Conservation (phyloP, 1,140 invertebrate species). For the Matsumurasca onukii region DNA sequence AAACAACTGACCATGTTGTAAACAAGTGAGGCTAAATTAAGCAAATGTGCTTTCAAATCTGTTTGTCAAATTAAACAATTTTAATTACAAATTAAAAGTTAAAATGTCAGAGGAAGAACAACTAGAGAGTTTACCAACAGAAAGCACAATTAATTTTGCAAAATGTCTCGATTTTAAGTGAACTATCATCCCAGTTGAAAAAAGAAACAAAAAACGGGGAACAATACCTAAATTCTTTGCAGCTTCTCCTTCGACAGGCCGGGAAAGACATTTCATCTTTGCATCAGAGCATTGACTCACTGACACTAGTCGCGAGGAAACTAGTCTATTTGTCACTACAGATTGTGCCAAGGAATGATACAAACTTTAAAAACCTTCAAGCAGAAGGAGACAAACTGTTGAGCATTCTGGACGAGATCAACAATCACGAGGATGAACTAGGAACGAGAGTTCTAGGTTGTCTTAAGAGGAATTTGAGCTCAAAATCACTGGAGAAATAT, state of each 20-base stretch:
- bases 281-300: not conserved
- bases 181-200: slow-evolving; percentile 8
- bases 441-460: not conserved
- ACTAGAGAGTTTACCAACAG: too few relatives aligned
- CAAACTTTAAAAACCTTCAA: slow-evolving; percentile 6
- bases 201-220: not conserved
- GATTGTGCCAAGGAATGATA: not conserved
- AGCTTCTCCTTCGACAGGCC: not conserved
- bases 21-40: too few relatives aligned
- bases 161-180: slow-evolving; percentile 9
- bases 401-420: not conserved
- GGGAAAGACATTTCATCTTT: not conserved
- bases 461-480: not conserved
- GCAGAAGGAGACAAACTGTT: not conserved
- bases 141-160: not conserved
- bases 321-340: slow-evolving; percentile 4
- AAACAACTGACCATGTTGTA: too few relatives aligned
- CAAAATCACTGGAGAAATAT: not conserved
- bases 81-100: too few relatives aligned
- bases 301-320: not conserved
- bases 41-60: too few relatives aligned
- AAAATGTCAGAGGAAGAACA: too few relatives aligned
- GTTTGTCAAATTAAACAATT: too few relatives aligned
- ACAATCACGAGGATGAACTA: slow-evolving; percentile 3
- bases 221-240: not conserved